Evolutionary conservation across 2,797 vertebrate species (phyloP), one percentile per base, ranked within the genome.

Genomic region (Holocentrus rufus): DNA sequence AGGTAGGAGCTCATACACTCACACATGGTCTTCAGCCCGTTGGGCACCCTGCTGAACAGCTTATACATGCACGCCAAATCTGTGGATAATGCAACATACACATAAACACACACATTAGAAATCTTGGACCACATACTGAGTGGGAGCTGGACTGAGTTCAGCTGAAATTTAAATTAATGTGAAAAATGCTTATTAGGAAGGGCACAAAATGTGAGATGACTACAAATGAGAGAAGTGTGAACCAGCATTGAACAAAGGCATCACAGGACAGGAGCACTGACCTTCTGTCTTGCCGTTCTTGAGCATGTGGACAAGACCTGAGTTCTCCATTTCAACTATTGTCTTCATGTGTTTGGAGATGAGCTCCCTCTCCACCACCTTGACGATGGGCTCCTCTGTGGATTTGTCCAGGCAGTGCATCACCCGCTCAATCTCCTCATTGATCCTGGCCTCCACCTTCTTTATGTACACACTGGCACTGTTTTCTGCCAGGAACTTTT

Each of bases 271-370:
- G 11, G 56, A 52, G 22, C 9, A 6, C 76, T 75, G 69, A 98
- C 97, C 97, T 87, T 98, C 97, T 31, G 96, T 98, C 88, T 98
- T 98, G 80, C 97, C 96, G 23, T 98, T 98, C 92, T 98, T 98
- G 79, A 98, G 93, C 97, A 98, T 98, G 89, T 98, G 97, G 72
- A 98, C 97, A 64, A 98, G 91, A 22, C 97, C 97, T 7, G 97
- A 98, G 90, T 98, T 98, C 87, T 98, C 97, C 97, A 98, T 98
- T 93, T 98, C 97, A 81, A 98, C 97, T 53, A 98, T 98, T 31
- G 97, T 98, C 90, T 98, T 98, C 97, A 98, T 98, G 89, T 98
- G 97, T 87, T 98, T 98, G 74, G 97, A 98, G 88, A 98, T 98
- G 80, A 98, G 96, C 72, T 98, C 97, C 20, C 97, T 92, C 83